phyloP scores from a whole-genome alignment of 2,113 vertebrate species.

The Emydura subglobosa region DNA sequence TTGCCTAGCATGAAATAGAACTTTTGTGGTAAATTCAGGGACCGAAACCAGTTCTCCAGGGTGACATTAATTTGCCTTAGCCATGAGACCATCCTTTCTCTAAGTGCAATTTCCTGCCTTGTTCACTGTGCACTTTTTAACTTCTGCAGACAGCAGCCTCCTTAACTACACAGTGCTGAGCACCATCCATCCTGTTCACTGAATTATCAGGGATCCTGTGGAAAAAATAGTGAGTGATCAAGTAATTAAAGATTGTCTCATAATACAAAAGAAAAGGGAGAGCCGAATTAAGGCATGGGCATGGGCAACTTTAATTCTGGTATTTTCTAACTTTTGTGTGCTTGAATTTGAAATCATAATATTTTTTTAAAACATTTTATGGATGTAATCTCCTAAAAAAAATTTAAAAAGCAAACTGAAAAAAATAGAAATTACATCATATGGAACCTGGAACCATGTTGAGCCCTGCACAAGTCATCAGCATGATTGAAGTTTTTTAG shows the following conservation, averaged over 20 bases:
- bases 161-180: neutral
- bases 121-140: neutral
- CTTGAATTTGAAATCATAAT: neutral
- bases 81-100: accelerated
- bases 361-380: neutral
- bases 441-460: neutral
- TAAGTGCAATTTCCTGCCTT: neutral
- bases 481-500: accelerated
- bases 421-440: accelerated
- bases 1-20: neutral
- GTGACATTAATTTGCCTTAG: neutral
- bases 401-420: neutral
- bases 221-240: neutral
- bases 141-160: accelerated
- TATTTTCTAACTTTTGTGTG: accelerated
- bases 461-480: accelerated
- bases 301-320: neutral
- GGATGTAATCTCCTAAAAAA: neutral
- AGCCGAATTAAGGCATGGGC: neutral
- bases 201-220: accelerated
- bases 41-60: accelerated
- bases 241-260: neutral
- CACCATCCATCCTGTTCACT: accelerated
- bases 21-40: neutral
- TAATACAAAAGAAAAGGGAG: accelerated